Conservation (phyloP, 2,888 invertebrate genomes). For the Heteromyza rotundicornis region DNA sequence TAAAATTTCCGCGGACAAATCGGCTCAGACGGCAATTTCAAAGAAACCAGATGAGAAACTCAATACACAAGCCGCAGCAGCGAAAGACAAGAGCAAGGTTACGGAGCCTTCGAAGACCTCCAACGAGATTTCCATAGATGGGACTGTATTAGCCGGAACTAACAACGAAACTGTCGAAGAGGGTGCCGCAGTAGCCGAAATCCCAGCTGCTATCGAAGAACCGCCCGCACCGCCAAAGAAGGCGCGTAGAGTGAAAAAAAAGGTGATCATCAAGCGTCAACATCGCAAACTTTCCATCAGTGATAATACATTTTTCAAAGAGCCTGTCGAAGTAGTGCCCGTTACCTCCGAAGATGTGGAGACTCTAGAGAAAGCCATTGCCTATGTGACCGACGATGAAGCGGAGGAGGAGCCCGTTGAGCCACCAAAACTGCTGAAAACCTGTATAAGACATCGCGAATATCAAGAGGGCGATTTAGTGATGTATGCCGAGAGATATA, state of each 20-base stretch:
- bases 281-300: constrained; percentile 57
- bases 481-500: constrained; percentile 57
- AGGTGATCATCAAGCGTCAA: constrained; percentile 58
- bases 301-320: constrained; percentile 49
- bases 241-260: constrained; percentile 54
- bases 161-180: not conserved
- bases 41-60: constrained; percentile 14
- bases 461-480: constrained; percentile 58
- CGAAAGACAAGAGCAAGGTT: not conserved
- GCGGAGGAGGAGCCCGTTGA: constrained; percentile 36
- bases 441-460: constrained; percentile 55
- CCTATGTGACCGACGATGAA: constrained; percentile 46
- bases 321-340: constrained; percentile 43
- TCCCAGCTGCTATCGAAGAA: not conserved
- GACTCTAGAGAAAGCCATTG: constrained; percentile 56
- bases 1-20: constrained; percentile 44
- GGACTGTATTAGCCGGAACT: no score
- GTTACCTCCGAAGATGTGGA: constrained; percentile 44
- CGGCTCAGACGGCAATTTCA: constrained; percentile 1
- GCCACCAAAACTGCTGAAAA: constrained; percentile 43
- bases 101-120: not conserved
- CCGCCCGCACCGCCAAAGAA: constrained; percentile 38
- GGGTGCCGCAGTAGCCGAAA: not conserved
- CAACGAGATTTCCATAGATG: constrained; percentile 17
- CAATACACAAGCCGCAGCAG: not conserved